Conservation (phyloP, 1,140 invertebrate species). For the Proales similis region DNA sequence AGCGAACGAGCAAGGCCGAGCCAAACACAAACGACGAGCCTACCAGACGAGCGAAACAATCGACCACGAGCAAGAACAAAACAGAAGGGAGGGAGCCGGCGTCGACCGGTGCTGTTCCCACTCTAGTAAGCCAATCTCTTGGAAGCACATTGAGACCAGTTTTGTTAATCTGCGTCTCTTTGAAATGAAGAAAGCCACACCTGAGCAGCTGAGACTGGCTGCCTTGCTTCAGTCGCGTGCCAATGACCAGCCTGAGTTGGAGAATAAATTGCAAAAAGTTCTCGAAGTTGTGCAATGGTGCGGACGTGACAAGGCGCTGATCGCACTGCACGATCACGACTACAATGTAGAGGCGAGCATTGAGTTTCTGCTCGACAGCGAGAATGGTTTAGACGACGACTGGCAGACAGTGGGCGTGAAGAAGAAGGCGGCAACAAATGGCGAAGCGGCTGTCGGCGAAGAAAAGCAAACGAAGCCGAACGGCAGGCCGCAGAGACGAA, state of each 20-base stretch:
- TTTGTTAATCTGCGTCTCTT: too few species aligned
- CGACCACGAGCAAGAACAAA: too few species aligned
- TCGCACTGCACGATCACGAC: slow-evolving; percentile 29
- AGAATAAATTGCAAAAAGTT: slow-evolving; percentile 17
- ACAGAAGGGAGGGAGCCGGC: too few species aligned
- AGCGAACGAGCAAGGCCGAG: too few species aligned
- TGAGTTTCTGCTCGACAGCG: background rate
- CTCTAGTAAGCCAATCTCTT: too few species aligned
- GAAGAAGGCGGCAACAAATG: slow-evolving; percentile 8
- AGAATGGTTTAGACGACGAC: slow-evolving; percentile 3
- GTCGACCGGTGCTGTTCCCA: too few species aligned
- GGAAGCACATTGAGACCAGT: too few species aligned
- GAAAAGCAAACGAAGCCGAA: background rate
- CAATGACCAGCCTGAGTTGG: background rate
- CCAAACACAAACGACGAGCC: too few species aligned
- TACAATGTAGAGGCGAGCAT: slow-evolving; percentile 14
- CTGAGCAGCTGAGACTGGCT: slow-evolving; percentile 26
- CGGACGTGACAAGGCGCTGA: background rate
- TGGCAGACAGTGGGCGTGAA: slow-evolving; percentile 17
- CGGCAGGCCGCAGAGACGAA: background rate
- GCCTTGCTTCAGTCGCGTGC: background rate
- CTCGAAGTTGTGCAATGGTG: background rate
- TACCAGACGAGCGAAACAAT: too few species aligned
- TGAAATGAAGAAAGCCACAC: slow-evolving; percentile 24
- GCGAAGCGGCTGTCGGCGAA: background rate